Percentiles rank a stretch among this genome's conserved stretches.
Evolutionary conservation across 2,113 vertebrate species (phyloP).

Genomic region (Lepus timidus): DNA sequence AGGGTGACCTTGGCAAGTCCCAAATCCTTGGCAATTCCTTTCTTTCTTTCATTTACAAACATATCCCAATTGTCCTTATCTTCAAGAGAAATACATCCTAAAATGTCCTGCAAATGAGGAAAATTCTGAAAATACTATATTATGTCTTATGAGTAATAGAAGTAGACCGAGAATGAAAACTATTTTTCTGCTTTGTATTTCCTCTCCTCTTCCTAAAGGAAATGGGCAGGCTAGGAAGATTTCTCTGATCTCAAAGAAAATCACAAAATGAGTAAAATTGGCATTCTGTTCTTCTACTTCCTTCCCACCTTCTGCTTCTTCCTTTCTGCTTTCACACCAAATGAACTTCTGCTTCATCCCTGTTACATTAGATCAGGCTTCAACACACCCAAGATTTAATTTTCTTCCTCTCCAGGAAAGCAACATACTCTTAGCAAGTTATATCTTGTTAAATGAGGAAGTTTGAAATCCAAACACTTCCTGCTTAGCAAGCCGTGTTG

Average conservation of each 20-base stretch:
- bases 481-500: not conserved
- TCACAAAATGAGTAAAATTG: not conserved
- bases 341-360: not conserved
- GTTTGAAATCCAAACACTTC: not conserved
- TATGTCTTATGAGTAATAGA: not conserved
- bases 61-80: not conserved
- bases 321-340: not conserved
- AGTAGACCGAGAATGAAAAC: not conserved
- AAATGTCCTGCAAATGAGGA: constrained; percentile 40
- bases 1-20: not conserved
- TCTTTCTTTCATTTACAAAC: constrained; percentile 43
- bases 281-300: not conserved
- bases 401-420: not conserved
- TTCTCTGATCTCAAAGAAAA: not conserved
- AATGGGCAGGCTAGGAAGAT: not conserved
- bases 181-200: not conserved
- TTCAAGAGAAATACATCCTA: not conserved
- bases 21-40: not conserved
- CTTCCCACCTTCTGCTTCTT: not conserved
- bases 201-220: constrained; percentile 1
- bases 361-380: not conserved
- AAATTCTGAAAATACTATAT: constrained; percentile 24
- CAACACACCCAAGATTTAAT: not conserved
- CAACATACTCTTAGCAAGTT: not conserved
- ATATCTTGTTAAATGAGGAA: not conserved